Evolutionary conservation across 2,113 vertebrate species (phyloP), one percentile per base, ranked within the genome.

Genomic region (Electrona antarctica): DNA sequence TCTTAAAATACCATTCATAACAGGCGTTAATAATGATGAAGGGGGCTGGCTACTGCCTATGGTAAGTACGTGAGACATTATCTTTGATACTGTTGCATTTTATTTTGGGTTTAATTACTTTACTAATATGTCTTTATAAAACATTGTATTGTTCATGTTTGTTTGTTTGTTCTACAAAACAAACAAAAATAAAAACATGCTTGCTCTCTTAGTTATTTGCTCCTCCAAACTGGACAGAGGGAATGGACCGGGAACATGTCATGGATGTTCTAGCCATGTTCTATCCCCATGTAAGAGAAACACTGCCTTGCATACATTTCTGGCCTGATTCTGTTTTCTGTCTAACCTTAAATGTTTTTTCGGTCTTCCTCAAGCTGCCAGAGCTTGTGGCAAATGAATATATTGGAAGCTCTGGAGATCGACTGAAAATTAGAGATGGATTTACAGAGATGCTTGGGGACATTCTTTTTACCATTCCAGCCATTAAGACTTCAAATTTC

Each of bases 361-460:
- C 11, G 21, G 21, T 10, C 66, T 46, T 76, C 3, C 41, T 65
- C 52, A 57, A 93, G 91, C 58, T 68, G 64, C 82, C 62, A 57
- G 83, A 90, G 15, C 1, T 89, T 8, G 7, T 92, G 0, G 3
- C 60, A 46, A 69, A 87, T 0, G 91, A 95, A 48, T 96, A 96
- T 65, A 8, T 90, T 10, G 92, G 92, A 64, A 77, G 74, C 13
- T 85, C 82, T 10, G 79, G 85, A 28, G 89, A 96, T 65, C 83
- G 75, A 13, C 66, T 76, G 54, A 88, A 84, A 72, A 89, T 93
- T 6, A 80, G 87, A 76, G 87, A 91, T 1, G 61, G 11, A 4
- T 93, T 91, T 57, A 55, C 89, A 14, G 92, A 96, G 67, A 6
- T 95, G 4, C 7, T 90, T n/a, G 94, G 83, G 2, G 95, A 97